phyloP scores from a whole-genome alignment of 2,113 vertebrate species.

The Odontophorus gujanensis region DNA sequence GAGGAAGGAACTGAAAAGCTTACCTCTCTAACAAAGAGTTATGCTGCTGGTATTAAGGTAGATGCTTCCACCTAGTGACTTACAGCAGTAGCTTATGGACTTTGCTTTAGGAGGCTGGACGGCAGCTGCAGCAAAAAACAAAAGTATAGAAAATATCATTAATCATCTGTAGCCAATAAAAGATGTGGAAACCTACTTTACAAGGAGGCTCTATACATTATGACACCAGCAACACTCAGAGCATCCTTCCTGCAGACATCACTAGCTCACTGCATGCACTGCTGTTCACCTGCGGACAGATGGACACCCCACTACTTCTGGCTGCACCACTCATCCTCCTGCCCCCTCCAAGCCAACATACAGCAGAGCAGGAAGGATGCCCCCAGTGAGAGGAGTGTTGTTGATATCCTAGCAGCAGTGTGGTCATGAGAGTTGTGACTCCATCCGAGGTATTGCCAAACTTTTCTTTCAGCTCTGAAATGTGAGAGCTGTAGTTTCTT shows the following conservation, averaged over 20 bases:
- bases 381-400: not conserved
- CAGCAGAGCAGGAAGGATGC: not conserved
- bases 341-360: not conserved
- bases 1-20: conserved; percentile 3
- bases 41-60: conserved; percentile 28
- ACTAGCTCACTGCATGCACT: not conserved
- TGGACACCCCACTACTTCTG: not conserved
- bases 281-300: conserved; percentile 11
- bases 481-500: accelerated
- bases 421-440: not conserved
- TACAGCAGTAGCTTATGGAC: conserved; percentile 13
- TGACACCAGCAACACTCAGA: not conserved
- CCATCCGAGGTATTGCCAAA: not conserved
- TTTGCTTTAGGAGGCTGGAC: not conserved
- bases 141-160: conserved; percentile 11
- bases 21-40: not conserved
- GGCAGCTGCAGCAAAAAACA: conserved; percentile 4
- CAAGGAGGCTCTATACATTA: not conserved
- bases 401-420: not conserved
- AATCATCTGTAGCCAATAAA: conserved; percentile 5
- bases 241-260: not conserved
- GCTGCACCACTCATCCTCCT: not conserved
- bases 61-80: conserved; percentile 61
- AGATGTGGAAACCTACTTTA: not conserved
- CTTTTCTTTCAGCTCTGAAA: not conserved